Evolutionary conservation across 2,888 invertebrate genomes (phyloP).

Genomic region (Neuroscelio doddi): DNA sequence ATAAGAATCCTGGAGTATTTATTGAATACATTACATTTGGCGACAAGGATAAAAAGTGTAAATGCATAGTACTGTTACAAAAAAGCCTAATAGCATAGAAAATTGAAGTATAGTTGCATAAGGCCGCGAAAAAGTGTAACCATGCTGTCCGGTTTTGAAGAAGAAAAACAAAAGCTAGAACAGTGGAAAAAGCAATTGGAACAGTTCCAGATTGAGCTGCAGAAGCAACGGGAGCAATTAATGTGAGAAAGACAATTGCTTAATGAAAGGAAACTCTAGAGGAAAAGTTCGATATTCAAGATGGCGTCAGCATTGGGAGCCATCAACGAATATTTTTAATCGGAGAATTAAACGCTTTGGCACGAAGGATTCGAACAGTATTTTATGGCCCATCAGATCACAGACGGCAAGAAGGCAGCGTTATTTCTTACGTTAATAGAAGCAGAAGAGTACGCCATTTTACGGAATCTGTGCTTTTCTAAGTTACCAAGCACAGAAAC

Average conservation of each 20-base stretch:
- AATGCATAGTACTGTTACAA: too few species aligned
- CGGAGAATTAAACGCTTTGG: constrained; percentile 28
- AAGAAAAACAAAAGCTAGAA: too few species aligned
- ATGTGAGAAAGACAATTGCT: background rate
- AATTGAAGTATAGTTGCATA: too few species aligned
- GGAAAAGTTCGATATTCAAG: background rate
- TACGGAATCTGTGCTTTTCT: constrained; percentile 39
- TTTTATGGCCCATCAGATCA: constrained; percentile 28
- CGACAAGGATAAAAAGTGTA: too few species aligned
- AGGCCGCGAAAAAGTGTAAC: too few species aligned
- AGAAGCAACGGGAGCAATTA: too few species aligned
- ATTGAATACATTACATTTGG: too few species aligned
- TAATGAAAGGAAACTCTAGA: background rate
- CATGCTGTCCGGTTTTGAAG: too few species aligned
- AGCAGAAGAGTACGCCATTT: constrained; percentile 20
- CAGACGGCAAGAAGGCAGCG: constrained; percentile 15
- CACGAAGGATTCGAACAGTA: constrained; percentile 33
- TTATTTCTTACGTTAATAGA: constrained; percentile 31
- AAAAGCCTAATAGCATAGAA: too few species aligned
- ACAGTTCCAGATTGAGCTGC: too few species aligned
- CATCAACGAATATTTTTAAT: constrained; percentile 18
- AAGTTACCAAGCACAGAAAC: constrained; percentile 23
- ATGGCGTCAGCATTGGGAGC: constrained; percentile 15
- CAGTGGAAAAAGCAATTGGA: too few species aligned
- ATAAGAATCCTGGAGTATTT: too few species aligned